phyloP scores from a whole-genome alignment of 2,113 vertebrate genomes.

The Megaceryle torquata region DNA sequence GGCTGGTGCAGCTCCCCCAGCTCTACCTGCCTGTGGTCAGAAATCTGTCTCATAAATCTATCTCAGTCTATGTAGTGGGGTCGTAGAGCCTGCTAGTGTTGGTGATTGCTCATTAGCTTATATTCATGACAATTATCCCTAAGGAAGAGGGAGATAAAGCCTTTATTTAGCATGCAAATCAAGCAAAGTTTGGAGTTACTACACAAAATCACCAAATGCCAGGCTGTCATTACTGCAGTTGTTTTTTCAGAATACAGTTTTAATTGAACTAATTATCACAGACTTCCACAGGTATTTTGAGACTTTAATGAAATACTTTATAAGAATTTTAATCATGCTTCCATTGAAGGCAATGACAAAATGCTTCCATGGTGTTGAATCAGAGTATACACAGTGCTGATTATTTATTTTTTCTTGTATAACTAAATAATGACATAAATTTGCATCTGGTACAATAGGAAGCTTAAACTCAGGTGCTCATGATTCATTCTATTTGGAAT shows the following conservation, averaged over 20 bases:
- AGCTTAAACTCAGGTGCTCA: background rate
- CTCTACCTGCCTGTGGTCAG: rapidly evolving
- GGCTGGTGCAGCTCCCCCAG: background rate
- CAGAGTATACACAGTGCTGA: background rate
- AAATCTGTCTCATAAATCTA: background rate
- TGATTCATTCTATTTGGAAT: background rate
- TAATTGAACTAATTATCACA: conserved; percentile 44
- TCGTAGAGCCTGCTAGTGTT: background rate
- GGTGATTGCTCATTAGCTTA: conserved; percentile 19
- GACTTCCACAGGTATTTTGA: conserved; percentile 35
- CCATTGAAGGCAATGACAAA: background rate
- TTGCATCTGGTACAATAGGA: background rate
- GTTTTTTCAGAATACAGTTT: conserved; percentile 5
- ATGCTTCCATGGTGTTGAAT: background rate
- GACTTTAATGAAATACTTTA: background rate
- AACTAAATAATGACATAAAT: background rate
- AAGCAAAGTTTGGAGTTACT: background rate
- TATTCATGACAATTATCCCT: background rate
- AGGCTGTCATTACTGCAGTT: background rate
- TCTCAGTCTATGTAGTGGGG: background rate
- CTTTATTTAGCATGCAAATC: conserved; percentile 7
- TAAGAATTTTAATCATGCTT: background rate
- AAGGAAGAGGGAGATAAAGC: background rate
- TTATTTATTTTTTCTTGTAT: background rate
- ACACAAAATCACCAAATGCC: background rate